A percentile compares a stretch with the other conserved stretches of the same genome.
Conservation (phyloP, 1,140 invertebrate species). For the Pteromalus puparum region DNA sequence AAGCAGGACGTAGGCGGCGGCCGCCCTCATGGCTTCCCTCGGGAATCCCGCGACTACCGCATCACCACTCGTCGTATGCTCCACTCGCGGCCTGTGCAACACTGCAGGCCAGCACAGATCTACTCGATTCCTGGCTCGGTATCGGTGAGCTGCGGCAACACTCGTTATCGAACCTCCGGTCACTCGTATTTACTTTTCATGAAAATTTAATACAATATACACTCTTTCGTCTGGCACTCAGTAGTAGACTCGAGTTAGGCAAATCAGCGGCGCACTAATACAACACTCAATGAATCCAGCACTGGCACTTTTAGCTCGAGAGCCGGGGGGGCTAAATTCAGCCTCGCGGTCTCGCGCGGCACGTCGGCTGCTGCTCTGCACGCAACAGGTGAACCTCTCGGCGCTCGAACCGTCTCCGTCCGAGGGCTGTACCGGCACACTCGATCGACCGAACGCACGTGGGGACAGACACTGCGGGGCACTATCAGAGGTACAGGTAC, state of each 20-base stretch:
- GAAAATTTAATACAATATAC: background rate
- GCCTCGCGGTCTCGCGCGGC: slow-evolving; percentile 4
- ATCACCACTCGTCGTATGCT: slow-evolving; percentile 69
- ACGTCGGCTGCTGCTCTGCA: slow-evolving; percentile 2
- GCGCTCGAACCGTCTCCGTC: slow-evolving; percentile 32
- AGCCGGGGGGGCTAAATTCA: background rate
- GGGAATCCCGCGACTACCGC: slow-evolving; percentile 73
- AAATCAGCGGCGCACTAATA: background rate
- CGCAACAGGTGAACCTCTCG: slow-evolving; percentile 47
- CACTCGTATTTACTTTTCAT: slow-evolving; percentile 3
- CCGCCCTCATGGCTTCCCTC: slow-evolving; percentile 76
- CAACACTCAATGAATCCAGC: slow-evolving; percentile 28
- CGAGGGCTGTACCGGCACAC: background rate
- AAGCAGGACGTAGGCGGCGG: slow-evolving; percentile 75
- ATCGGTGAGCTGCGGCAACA: background rate
- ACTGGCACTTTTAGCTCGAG: slow-evolving; percentile 21
- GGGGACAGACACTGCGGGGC: background rate
- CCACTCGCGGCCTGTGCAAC: slow-evolving; percentile 46
- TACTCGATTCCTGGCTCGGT: no score
- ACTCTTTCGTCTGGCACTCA: background rate
- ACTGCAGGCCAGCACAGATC: slow-evolving; percentile 34
- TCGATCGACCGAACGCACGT: background rate
- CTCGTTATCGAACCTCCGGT: background rate
- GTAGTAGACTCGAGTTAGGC: background rate
- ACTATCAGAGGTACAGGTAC: background rate